A percentile compares a stretch with the other conserved stretches of the same genome.
Conservation (phyloP, 2,797 vertebrate genomes). For the Eulemur rubriventer region DNA sequence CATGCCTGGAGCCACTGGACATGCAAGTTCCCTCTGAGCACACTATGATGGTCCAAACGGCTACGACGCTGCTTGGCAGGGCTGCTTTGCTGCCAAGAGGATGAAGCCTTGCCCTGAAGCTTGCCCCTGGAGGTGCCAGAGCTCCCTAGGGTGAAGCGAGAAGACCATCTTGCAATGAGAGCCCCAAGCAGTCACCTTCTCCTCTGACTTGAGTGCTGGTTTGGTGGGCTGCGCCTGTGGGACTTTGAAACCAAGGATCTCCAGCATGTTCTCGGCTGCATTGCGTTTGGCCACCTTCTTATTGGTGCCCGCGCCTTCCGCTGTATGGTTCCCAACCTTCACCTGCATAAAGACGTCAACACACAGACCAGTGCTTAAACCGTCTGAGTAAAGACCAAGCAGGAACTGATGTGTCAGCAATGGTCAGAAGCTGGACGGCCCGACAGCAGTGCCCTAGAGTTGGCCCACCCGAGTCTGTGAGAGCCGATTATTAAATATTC, state of each 20-base stretch:
- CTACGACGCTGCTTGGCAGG: background rate
- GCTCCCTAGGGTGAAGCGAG: background rate
- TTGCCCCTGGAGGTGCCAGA: background rate
- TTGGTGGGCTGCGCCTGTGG: conserved; percentile 96
- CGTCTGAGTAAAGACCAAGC: too few relatives aligned
- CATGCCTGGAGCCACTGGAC: background rate
- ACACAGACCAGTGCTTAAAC: background rate
- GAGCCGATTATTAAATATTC: background rate
- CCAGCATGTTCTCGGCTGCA: conserved; percentile 98
- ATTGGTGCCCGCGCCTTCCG: conserved; percentile 96
- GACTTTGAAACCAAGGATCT: conserved; percentile 97
- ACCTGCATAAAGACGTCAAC: conserved; percentile 86
- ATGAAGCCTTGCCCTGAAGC: background rate
- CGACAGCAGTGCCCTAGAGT: background rate
- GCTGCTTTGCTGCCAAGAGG: background rate
- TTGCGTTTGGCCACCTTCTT: conserved; percentile 99
- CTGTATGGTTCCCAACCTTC: conserved; percentile 93
- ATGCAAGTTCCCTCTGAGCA: background rate
- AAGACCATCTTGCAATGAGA: background rate
- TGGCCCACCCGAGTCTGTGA: accelerated
- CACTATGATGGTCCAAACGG: accelerated
- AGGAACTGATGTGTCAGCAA: accelerated
- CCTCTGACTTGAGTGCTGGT: conserved; percentile 97
- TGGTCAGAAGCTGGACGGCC: background rate
- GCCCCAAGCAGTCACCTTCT: conserved; percentile 89